These are phyloP conservation scores for Octodonta nipae DNA, from an alignment of 2,888 invertebrate species.

Conservation along the genomic window DNA sequence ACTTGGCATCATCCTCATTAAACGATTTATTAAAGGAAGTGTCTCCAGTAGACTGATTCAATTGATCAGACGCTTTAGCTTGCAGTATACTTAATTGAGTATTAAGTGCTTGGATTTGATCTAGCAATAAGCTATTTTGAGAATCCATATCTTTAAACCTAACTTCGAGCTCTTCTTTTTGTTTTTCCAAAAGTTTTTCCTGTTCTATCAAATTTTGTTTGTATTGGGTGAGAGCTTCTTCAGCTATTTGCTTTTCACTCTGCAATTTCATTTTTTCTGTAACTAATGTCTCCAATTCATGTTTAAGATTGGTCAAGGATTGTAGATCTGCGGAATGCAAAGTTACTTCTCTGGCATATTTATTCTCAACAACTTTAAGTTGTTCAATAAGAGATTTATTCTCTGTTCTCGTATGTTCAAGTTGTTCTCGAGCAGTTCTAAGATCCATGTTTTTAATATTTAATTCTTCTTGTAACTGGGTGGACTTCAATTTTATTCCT, in stretches of 20 bases:
- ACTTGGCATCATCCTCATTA: constrained; percentile 57
- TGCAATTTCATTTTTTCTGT: constrained; percentile 53
- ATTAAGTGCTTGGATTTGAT: constrained; percentile 73
- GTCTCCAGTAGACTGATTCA: constrained; percentile 30
- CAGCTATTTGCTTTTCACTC: constrained; percentile 47
- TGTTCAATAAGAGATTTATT: constrained; percentile 47
- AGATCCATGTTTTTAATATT: constrained; percentile 42
- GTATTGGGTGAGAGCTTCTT: constrained; percentile 50
- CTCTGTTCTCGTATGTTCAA: constrained; percentile 49
- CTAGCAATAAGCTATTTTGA: constrained; percentile 68
- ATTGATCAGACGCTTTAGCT: constrained; percentile 21
- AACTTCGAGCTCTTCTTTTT: constrained; percentile 53
- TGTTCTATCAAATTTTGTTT: constrained; percentile 52
- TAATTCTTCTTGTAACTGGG: constrained; percentile 47
- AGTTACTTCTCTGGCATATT: constrained; percentile 68
- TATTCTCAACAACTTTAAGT: constrained; percentile 57
- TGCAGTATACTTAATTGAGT: constrained; percentile 52
- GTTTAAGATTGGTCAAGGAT: constrained; percentile 51
- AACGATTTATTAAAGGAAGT: constrained; percentile 46
- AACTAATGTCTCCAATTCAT: constrained; percentile 48
- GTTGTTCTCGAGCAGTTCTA: constrained; percentile 47
- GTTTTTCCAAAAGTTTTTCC: constrained; percentile 46
- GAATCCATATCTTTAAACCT: constrained; percentile 61
- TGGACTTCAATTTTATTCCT: constrained; percentile 41
- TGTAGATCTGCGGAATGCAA: constrained; percentile 64